Evolutionary conservation across 2,113 vertebrate species (phyloP).

Genomic region (Ictalurus furcatus): DNA sequence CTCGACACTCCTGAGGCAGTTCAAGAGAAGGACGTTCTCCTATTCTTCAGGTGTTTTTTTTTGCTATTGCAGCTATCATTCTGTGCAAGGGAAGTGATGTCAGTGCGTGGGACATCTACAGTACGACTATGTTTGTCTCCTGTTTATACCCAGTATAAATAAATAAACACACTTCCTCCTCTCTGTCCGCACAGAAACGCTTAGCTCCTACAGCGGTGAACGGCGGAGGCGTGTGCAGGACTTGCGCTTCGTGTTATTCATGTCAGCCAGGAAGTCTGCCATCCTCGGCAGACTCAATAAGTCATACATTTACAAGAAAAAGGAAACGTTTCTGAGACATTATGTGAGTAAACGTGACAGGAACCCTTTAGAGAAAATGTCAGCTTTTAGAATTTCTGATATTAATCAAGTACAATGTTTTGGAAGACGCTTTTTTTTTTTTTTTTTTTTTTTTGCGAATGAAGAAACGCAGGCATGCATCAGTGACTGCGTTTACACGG

Average conservation of each 20-base stretch:
- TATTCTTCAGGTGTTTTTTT: not conserved
- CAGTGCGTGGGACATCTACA: slow-evolving; percentile 39
- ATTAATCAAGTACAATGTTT: not conserved
- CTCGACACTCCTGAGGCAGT: not conserved
- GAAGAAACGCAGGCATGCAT: not conserved
- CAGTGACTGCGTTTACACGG: not conserved
- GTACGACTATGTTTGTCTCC: slow-evolving; percentile 19
- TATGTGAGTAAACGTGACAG: not conserved
- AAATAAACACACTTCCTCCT: slow-evolving; percentile 58
- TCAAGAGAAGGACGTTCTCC: not conserved
- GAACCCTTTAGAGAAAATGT: not conserved
- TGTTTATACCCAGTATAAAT: slow-evolving; percentile 57
- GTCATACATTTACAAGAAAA: not conserved
- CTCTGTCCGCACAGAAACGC: slow-evolving; percentile 52
- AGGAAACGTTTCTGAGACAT: not conserved
- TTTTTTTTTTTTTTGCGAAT: not conserved
- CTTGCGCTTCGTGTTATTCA: slow-evolving; percentile 9
- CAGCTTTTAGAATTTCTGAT: not conserved
- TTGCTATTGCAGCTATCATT: not conserved
- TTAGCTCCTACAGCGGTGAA: slow-evolving; percentile 24
- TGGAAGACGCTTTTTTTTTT: not conserved
- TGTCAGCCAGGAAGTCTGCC: not conserved
- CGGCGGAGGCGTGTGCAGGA: slow-evolving; percentile 36
- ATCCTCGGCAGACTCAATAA: not conserved
- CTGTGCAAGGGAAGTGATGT: slow-evolving; percentile 24